phyloP scores from a whole-genome alignment of 2,113 vertebrate genomes.

The Numenius arquata region DNA sequence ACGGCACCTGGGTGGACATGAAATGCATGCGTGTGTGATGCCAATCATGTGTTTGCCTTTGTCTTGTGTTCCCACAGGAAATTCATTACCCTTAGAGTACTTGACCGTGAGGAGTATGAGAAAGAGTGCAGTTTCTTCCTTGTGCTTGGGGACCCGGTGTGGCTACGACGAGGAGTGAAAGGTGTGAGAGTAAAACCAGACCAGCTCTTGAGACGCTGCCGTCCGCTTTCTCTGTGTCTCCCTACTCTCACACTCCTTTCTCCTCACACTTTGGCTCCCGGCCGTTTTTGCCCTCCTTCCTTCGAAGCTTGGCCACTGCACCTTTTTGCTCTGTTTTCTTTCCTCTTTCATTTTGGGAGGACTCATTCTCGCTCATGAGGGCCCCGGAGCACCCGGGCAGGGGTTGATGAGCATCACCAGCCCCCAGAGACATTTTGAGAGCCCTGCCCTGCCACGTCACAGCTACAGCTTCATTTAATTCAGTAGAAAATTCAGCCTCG shows the following conservation, averaged over 20 bases:
- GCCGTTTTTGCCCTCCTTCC: conserved; percentile 71
- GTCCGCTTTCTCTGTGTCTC: conserved; percentile 78
- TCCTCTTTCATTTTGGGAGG: conserved; percentile 19
- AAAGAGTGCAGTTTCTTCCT: conserved; percentile 94
- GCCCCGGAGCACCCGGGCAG: neutral
- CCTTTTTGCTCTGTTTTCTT: conserved; percentile 63
- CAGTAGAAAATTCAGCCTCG: neutral
- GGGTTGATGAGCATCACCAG: neutral
- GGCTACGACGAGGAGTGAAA: conserved; percentile 92
- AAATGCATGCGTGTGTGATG: conserved; percentile 77
- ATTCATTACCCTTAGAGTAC: conserved; percentile 88
- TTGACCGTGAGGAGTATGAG: conserved; percentile 94
- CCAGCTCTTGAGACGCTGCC: conserved; percentile 76
- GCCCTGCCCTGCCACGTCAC: fast-evolving
- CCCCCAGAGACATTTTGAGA: neutral
- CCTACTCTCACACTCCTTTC: conserved; percentile 83
- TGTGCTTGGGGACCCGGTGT: conserved; percentile 90
- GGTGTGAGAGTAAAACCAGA: conserved; percentile 90
- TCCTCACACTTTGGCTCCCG: conserved; percentile 70
- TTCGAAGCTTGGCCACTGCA: conserved; percentile 66
- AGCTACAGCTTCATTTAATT: neutral
- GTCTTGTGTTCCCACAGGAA: conserved; percentile 96
- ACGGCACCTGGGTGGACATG: conserved; percentile 52
- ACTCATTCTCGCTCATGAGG: neutral
- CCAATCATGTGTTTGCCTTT: conserved; percentile 87